phyloP scores from a whole-genome alignment of 2,888 invertebrate genomes.

The Dynastes tityus region DNA sequence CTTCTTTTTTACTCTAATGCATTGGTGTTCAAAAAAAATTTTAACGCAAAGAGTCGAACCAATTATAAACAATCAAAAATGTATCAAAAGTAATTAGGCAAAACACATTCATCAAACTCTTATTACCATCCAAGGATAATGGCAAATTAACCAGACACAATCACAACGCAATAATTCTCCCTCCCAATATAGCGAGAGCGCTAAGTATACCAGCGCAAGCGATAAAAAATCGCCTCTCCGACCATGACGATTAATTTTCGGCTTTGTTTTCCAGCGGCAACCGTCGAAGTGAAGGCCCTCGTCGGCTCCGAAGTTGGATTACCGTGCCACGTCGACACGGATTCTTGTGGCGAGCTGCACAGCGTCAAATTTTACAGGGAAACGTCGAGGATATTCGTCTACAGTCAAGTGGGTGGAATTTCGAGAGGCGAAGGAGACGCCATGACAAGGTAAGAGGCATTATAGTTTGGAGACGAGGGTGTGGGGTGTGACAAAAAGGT shows the following conservation, averaged over 20 bases:
- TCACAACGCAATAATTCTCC: too few species aligned
- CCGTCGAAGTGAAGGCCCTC: constrained; percentile 78
- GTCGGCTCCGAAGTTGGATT: constrained; percentile 81
- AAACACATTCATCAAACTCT: too few species aligned
- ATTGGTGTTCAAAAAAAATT: too few species aligned
- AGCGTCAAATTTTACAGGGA: constrained; percentile 90
- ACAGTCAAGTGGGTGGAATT: constrained; percentile 79
- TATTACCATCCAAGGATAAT: too few species aligned
- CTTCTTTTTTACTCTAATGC: too few species aligned
- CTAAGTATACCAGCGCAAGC: too few species aligned
- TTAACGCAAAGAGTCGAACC: too few species aligned
- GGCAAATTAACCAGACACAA: too few species aligned
- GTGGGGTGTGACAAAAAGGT: too few species aligned
- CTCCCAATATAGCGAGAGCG: too few species aligned
- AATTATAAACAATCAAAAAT: too few species aligned
- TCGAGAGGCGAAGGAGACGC: constrained; percentile 81
- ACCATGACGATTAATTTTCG: neutral
- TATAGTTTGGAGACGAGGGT: neutral
- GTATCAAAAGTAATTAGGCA: too few species aligned
- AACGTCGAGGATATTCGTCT: constrained; percentile 82
- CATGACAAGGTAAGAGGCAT: constrained; percentile 77
- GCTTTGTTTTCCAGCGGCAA: constrained; percentile 61
- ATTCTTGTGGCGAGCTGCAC: constrained; percentile 85
- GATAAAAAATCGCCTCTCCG: neutral
- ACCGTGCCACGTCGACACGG: constrained; percentile 80